Conservation (phyloP, 2,797 vertebrate species). For the Tympanoctomys barrerae region DNA sequence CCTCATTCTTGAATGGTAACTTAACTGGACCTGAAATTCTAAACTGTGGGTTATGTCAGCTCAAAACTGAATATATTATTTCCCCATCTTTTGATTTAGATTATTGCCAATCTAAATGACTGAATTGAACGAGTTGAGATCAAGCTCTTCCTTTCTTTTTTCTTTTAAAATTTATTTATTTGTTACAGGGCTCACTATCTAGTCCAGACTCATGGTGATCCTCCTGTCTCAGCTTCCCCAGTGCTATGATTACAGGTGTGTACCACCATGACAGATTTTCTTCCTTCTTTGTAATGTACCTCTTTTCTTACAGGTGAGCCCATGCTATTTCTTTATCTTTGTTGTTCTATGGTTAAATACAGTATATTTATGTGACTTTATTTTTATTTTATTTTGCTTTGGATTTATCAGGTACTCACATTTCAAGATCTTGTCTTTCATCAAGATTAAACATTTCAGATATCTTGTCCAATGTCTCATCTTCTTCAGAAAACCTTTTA, state of each 20-base stretch:
- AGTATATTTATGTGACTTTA: not conserved
- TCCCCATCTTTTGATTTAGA: not conserved
- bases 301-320: not conserved
- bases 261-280: no score
- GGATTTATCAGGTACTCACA: not conserved
- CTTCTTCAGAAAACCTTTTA: not conserved
- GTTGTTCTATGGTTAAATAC: not conserved
- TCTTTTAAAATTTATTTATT: no score
- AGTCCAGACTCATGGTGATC: no score
- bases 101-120: not conserved
- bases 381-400: not conserved
- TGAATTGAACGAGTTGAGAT: not conserved
- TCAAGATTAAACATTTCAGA: not conserved
- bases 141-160: not conserved
- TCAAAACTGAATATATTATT: not conserved
- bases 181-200: no score
- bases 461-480: not conserved
- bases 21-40: not conserved
- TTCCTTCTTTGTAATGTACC: not conserved
- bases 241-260: no score
- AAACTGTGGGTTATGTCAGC: not conserved
- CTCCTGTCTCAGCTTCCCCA: no score
- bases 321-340: conserved; percentile 18
- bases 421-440: not conserved
- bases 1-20: not conserved